These are phyloP conservation scores for Meloidogyne floridensis DNA, from an alignment of 1,140 invertebrate species.

Conservation along the genomic window DNA sequence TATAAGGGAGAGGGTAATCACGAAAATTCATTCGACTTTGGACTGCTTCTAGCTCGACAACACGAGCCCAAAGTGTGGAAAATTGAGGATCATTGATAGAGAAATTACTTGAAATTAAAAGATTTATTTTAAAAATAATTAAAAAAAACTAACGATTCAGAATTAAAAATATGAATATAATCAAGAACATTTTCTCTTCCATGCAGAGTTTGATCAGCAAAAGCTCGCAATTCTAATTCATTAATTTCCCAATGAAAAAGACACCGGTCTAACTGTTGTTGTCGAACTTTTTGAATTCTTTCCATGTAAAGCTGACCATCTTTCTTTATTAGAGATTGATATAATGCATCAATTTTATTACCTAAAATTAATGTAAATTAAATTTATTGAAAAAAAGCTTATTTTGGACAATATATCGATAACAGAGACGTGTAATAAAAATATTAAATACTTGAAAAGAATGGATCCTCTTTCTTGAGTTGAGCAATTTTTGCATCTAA, in stretches of 20 bases:
- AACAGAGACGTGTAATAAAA: not conserved
- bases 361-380: constrained; percentile 59
- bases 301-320: constrained; percentile 94
- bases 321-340: constrained; percentile 80
- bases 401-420: not conserved
- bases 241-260: constrained; percentile 80
- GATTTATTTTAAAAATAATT: constrained; percentile 21
- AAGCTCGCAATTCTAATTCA: constrained; percentile 77
- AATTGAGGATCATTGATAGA: constrained; percentile 87
- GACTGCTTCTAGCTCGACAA: constrained; percentile 78
- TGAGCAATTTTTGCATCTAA: constrained; percentile 83
- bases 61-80: constrained; percentile 86
- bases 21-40: constrained; percentile 84
- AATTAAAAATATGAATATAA: constrained; percentile 79
- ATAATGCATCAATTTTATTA: constrained; percentile 79
- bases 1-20: constrained; percentile 83
- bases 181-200: constrained; percentile 78
- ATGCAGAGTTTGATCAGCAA: constrained; percentile 83
- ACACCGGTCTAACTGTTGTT: constrained; percentile 71
- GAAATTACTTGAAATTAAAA: constrained; percentile 74
- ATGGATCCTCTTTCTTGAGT: constrained; percentile 78
- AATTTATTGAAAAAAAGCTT: not conserved
- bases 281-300: constrained; percentile 74
- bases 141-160: constrained; percentile 71
- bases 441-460: constrained; percentile 76